Base-by-base conservation (phyloP, 2,888 invertebrate genomes). In the Rhaphigaster nebulosa region DNA sequence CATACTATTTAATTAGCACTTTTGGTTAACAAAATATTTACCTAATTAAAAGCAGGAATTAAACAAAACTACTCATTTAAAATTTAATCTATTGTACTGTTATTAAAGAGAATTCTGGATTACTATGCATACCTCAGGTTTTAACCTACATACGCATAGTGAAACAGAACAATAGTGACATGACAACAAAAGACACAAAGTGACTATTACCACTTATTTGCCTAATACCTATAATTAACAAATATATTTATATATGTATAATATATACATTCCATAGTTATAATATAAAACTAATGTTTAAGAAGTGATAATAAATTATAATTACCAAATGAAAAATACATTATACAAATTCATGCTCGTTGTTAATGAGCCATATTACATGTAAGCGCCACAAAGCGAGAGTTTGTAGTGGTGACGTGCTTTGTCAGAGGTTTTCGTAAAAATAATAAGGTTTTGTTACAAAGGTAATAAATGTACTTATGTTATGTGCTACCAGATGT, bases 401-500 rank as follows among this genome's bases (percentile, higher is more conserved):
- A 92, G 92, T 92, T 92, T 91, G 90, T 92, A 91, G 91, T 92
- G 91, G 91, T 92, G 92, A 91, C 92, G 91, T 92, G 92, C 92
- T 92, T 87, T 90, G 87, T 90, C 87, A 87, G 70, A 87, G 54
- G 52, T 56, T 60, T 90, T 76, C 52, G 34, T 87, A 90, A 84
- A 87, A 90, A 91, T 70, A 91, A 89, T 90, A 90, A 90, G 91
- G 65, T 91, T 88, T 92, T 91, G 91, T 92, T 91, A 92, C 91
- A 92, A 91, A 92, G 91, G 92, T 91, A 91, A 91, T 87, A 80
- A 91, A 91, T 91, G 92, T 92, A 92, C 92, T 92, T 92, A 92
- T 92, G 91, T 92, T 92, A 92, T 91, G 92, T 92, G 92, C 92
- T 92, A 92, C 91, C 92, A 91, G 91, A 92, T 91, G 92, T 90